Evolutionary conservation across 2,113 vertebrate genomes (phyloP).

Genomic region (Merops nubicus): DNA sequence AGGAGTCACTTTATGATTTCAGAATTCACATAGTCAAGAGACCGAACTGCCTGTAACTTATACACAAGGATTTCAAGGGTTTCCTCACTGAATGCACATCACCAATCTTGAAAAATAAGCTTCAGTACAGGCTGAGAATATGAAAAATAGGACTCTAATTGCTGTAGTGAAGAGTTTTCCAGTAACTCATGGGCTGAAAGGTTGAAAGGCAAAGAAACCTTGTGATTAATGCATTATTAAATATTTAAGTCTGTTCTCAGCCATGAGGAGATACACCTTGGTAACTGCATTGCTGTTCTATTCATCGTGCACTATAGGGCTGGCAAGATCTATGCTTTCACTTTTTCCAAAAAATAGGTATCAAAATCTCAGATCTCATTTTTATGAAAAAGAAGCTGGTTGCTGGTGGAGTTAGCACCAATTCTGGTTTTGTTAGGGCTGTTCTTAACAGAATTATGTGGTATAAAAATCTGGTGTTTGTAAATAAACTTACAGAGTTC

Average conservation of each 20-base stretch:
- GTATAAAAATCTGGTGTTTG: neutral
- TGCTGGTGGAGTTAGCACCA: neutral
- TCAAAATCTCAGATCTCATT: neutral
- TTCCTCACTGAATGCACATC: neutral
- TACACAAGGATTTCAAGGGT: neutral
- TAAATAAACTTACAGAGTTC: neutral
- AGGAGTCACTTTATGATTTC: neutral
- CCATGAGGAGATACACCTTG: neutral
- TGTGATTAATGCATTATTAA: neutral
- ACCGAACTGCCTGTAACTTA: neutral
- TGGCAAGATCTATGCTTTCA: neutral
- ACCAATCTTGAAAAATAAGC: neutral
- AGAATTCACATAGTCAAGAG: neutral
- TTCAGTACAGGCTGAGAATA: neutral
- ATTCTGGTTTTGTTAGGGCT: neutral
- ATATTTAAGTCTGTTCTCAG: neutral
- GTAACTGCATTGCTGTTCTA: neutral
- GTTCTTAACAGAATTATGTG: neutral
- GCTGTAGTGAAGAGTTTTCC: neutral
- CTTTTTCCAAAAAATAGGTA: rapidly evolving
- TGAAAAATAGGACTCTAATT: neutral
- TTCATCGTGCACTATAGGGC: neutral
- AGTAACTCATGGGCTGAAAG: neutral
- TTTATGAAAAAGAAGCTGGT: neutral
- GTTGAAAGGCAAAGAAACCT: neutral